These are phyloP conservation scores for Stenolophus ochropezus DNA, from an alignment of 2,888 invertebrate genomes.

Conservation along the genomic window DNA sequence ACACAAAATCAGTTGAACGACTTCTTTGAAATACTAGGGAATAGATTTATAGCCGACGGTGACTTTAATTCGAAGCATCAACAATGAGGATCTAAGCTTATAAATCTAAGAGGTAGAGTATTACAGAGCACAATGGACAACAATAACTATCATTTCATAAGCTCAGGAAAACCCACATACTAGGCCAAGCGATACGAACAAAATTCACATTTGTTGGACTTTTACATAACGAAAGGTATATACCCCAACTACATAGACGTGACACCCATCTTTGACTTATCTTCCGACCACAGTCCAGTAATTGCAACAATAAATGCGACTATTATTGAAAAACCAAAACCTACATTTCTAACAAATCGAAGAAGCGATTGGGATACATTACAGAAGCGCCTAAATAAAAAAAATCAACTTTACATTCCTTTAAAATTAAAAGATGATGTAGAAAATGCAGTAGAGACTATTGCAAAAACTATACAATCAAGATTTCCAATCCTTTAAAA, in stretches of 20 bases:
- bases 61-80: neutral
- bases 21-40: too few relatives aligned
- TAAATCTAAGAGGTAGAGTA: constrained; percentile 3
- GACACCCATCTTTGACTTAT: neutral
- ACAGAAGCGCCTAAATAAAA: too few relatives aligned
- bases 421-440: too few relatives aligned
- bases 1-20: too few relatives aligned
- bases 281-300: constrained; percentile 38
- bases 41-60: constrained; percentile 3
- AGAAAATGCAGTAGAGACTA: too few relatives aligned
- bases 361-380: too few relatives aligned
- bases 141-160: neutral
- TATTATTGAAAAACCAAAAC: constrained; percentile 18
- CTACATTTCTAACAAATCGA: too few relatives aligned
- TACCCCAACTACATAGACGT: neutral
- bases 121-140: neutral
- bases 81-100: constrained; percentile 4
- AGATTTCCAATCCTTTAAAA: too few relatives aligned
- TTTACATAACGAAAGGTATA: constrained; percentile 1
- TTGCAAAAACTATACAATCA: too few relatives aligned
- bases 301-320: constrained; percentile 15
- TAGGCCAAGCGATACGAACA: too few relatives aligned
- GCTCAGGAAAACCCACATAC: constrained; percentile 2
- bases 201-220: too few relatives aligned
- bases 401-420: too few relatives aligned